Evolutionary conservation across 2,888 invertebrate genomes (phyloP).

Genomic region (Epinotia nisella): DNA sequence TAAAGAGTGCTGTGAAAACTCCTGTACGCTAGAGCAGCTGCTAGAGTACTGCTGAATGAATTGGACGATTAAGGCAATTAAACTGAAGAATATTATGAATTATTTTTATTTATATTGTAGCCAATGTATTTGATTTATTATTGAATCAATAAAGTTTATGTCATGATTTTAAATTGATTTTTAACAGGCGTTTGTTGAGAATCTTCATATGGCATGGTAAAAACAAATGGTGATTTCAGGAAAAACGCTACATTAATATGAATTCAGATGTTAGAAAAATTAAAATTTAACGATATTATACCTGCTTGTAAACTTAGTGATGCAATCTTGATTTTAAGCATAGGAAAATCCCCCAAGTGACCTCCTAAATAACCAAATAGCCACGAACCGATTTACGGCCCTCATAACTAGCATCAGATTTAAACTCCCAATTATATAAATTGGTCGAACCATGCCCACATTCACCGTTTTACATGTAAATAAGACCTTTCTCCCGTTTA

Average conservation of each 20-base stretch:
- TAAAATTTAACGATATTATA: no score
- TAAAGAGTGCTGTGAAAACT: constrained; percentile 56
- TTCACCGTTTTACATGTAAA: constrained; percentile 40
- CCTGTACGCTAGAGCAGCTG: constrained; percentile 53
- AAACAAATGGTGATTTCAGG: no score
- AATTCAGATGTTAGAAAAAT: no score
- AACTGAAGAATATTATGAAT: no score
- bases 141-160: no score
- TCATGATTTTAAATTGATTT: no score
- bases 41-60: constrained; percentile 37
- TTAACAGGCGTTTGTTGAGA: no score
- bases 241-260: no score
- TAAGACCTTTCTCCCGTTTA: constrained; percentile 36
- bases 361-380: background rate
- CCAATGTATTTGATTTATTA: no score
- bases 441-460: constrained; percentile 11
- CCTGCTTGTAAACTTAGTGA: background rate
- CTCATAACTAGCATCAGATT: constrained; percentile 4
- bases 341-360: background rate
- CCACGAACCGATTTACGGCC: background rate
- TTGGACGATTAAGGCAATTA: background rate
- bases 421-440: constrained; percentile 23
- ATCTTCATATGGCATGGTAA: no score
- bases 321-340: background rate
- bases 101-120: no score